Base-by-base conservation (phyloP, 2,888 invertebrate species). In the Pachymerium ferrugineum region DNA sequence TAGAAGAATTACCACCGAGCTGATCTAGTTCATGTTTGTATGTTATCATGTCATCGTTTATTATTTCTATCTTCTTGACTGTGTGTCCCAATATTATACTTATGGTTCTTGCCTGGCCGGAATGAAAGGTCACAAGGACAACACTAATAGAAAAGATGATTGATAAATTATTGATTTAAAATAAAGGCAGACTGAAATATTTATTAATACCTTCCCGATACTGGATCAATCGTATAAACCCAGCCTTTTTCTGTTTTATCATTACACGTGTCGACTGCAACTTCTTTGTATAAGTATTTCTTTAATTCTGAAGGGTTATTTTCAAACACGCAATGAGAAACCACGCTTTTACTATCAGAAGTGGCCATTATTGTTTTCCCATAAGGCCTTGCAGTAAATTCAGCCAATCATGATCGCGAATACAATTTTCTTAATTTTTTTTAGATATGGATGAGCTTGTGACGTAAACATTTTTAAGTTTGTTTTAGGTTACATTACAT, bases 181-280 rank as follows among this genome's bases (percentile, higher is more conserved):
- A 28, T 31, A 10, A 70, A 70, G 62, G 16, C 62, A 42, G 12
- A 71, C 42, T 16, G 38, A 31, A 71, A 71, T 31, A 70, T 25
- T 1, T 12, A 19, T 1, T 2, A 12, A 19, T 35, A 72, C 72
- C 72, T 72, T 25, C 72, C 72, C 1, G 72, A 72, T 1, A 72
- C 72, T 4, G 72, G 72, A 72, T 72, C 72, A n/a, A 72, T 62
- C 10, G 72, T 72, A 8, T 72, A 47, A 29, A 72, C 72, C 47
- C 47, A 72, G 8, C 72, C 72, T 54, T 0, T n/a, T 30, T 54
- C 28, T 14, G 22, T 19, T n/a, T 28, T 29, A 12, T 33, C 72
- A 62, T 62, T 29, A 16, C 8, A 10, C 8, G 54, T 19, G 8
- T 30, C 30, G 16, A 72, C 72, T 1, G n/a, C 28, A 5, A 72